Evolutionary conservation across 23 tunicate genomes (phyloP).

Genomic region (Styela clava): DNA sequence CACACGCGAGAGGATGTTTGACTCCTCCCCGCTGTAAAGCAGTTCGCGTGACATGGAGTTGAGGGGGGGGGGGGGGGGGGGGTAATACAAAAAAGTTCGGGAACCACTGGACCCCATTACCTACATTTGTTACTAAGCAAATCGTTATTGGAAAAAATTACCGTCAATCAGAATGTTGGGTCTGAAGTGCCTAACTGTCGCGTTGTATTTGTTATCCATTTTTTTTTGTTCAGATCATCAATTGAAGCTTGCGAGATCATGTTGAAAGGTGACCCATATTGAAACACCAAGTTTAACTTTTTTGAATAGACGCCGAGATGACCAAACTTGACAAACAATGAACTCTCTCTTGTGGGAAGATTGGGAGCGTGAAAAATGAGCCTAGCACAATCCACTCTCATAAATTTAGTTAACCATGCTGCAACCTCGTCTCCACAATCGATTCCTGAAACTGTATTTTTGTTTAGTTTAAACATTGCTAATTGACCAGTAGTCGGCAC

Average conservation of each 20-base stretch:
- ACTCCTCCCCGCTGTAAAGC: no score
- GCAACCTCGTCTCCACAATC: constrained; percentile 72
- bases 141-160: no score
- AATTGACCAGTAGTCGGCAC: neutral
- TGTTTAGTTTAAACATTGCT: constrained; percentile 24
- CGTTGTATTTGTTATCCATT: neutral
- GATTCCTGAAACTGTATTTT: constrained; percentile 34
- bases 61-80: no score
- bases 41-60: no score
- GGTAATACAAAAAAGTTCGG: no score
- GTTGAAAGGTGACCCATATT: constrained; percentile 56
- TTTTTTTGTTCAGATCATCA: constrained; percentile 32
- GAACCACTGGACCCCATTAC: no score
- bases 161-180: no score
- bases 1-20: no score
- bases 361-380: constrained; percentile 34
- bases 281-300: constrained; percentile 1
- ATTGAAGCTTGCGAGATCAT: constrained; percentile 62
- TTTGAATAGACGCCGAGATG: neutral
- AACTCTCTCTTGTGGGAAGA: neutral
- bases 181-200: neutral
- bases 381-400: constrained; percentile 14
- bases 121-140: no score
- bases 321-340: neutral
- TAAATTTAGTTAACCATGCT: constrained; percentile 34